Evolutionary conservation across 2,113 vertebrate genomes (phyloP).

Genomic region (Brachyhypopomus occidentalis): DNA sequence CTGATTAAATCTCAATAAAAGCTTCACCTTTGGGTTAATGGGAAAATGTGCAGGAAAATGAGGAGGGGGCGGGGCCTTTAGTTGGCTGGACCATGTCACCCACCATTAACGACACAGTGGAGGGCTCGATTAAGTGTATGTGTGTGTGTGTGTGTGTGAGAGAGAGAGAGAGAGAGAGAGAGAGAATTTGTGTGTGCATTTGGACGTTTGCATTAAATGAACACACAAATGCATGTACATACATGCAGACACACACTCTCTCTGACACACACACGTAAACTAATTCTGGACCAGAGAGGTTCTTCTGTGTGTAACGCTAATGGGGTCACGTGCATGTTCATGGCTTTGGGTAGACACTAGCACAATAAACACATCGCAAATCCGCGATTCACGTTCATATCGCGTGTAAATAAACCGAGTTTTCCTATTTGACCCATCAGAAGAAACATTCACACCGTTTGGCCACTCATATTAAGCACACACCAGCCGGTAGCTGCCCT

Average conservation of each 20-base stretch:
- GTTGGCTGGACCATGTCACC: constrained; percentile 29
- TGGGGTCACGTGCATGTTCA: neutral
- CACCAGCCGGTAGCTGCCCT: no score
- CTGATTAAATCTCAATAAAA: constrained; percentile 49
- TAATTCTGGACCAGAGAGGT: neutral
- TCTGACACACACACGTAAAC: constrained; percentile 2
- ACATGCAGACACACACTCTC: constrained; percentile 10
- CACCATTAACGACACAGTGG: constrained; percentile 34
- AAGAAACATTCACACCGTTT: no score
- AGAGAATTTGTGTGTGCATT: neutral
- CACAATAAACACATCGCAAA: no score
- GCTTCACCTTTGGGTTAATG: constrained; percentile 38
- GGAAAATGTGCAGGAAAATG: constrained; percentile 39
- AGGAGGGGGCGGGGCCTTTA: constrained; percentile 25
- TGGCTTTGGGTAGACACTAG: neutral
- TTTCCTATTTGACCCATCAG: no score
- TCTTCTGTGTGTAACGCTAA: neutral
- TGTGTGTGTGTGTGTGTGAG: neutral
- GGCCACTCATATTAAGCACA: no score
- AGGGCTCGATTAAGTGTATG: constrained; percentile 42
- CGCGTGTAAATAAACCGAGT: no score
- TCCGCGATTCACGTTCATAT: no score
- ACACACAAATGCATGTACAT: neutral
- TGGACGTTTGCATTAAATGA: no score
- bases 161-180: no score